These are phyloP conservation scores for Drosophila planitibia DNA, from an alignment of 2,888 invertebrate genomes.

Conservation along the genomic window DNA sequence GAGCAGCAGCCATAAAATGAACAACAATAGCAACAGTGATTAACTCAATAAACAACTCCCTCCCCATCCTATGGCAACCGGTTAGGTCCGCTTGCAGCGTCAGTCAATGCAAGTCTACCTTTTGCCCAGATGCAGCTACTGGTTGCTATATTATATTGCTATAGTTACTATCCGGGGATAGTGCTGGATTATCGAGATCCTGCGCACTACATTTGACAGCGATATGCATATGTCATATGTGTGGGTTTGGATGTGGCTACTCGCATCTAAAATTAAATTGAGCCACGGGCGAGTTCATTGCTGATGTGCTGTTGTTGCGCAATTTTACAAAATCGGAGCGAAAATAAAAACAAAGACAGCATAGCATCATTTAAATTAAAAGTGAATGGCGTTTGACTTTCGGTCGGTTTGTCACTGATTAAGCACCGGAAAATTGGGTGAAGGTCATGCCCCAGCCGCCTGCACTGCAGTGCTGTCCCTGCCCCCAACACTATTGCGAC, in stretches of 20 bases:
- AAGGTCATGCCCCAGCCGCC: slow-evolving; percentile 68
- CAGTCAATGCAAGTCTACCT: neutral
- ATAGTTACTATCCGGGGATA: slow-evolving; percentile 47
- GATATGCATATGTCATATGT: slow-evolving; percentile 15
- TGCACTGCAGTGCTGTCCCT: slow-evolving; percentile 14
- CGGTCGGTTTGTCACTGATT: slow-evolving; percentile 55
- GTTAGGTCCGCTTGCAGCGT: slow-evolving; percentile 25
- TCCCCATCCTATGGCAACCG: slow-evolving; percentile 20
- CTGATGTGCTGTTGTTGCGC: slow-evolving; percentile 2
- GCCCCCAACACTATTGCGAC: slow-evolving; percentile 26
- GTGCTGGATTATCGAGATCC: slow-evolving; percentile 35
- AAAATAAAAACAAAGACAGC: neutral
- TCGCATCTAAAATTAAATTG: slow-evolving; percentile 19
- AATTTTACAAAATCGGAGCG: neutral
- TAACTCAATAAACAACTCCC: slow-evolving; percentile 24
- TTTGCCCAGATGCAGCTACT: slow-evolving; percentile 32
- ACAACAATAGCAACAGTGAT: neutral
- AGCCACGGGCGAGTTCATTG: neutral
- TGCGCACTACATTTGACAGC: slow-evolving; percentile 44
- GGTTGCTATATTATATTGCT: slow-evolving; percentile 66
- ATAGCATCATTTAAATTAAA: slow-evolving; percentile 16
- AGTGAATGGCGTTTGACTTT: slow-evolving; percentile 57
- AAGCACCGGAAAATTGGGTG: slow-evolving; percentile 76
- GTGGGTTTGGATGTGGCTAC: neutral
- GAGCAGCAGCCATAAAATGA: neutral